Conservation (phyloP, 2,888 invertebrate genomes). For the Melanargia galathea region DNA sequence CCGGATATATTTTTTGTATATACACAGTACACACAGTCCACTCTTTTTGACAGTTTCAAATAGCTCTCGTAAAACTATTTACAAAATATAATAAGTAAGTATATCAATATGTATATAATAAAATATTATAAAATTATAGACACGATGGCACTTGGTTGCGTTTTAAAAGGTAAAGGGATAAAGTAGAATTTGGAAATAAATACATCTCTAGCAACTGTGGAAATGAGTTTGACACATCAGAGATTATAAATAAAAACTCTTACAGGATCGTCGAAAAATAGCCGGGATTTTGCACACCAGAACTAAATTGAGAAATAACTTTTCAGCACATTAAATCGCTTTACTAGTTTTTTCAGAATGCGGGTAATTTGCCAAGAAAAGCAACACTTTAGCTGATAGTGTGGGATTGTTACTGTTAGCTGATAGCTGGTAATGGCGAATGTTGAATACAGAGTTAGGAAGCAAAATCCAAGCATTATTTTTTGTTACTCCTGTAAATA, state of each 20-base stretch:
- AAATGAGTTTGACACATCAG: constrained; percentile 55
- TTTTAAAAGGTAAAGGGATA: constrained; percentile 63
- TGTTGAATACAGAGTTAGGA: neutral
- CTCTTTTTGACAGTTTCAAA: constrained; percentile 60
- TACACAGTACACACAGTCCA: constrained; percentile 57
- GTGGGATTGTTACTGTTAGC: too few relatives aligned
- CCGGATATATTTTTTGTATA: constrained; percentile 64
- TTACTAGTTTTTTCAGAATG: too few relatives aligned
- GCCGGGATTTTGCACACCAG: neutral
- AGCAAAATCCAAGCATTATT: neutral
- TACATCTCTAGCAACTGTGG: constrained; percentile 36
- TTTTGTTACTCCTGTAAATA: neutral
- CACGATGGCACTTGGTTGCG: constrained; percentile 80
- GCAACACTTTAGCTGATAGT: too few relatives aligned
- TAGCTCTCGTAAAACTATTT: constrained; percentile 65
- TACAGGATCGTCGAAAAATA: neutral
- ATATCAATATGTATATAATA: constrained; percentile 50
- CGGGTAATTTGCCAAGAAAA: neutral
- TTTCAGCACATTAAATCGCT: too few relatives aligned
- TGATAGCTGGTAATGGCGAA: too few relatives aligned
- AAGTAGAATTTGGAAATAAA: constrained; percentile 51
- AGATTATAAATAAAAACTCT: constrained; percentile 43
- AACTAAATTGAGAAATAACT: too few relatives aligned
- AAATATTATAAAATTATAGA: constrained; percentile 76
- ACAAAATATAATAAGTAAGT: constrained; percentile 56